Evolutionary conservation across 2,113 vertebrate species (phyloP), one percentile per base, ranked within the genome.

Genomic region (Gila orcuttii): DNA sequence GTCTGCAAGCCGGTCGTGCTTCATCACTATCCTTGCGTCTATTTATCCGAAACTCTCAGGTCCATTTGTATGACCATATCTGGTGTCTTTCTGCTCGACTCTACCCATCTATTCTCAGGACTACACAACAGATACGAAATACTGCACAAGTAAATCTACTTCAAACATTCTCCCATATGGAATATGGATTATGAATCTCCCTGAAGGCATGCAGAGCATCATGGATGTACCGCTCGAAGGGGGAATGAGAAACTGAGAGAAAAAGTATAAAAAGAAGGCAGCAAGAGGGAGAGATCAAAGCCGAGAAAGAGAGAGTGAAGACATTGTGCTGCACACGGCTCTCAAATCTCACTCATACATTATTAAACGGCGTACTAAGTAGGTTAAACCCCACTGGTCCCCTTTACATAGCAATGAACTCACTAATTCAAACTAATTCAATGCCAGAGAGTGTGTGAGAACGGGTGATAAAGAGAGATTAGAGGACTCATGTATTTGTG

Each of bases 291-390:
- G 39, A 82, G 69, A 84, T 52, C 85, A 66, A 76, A 66, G 60
- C 15, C n/a, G 28, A 55, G 79, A 79, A 23, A 31, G 77, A 84
- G 85, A 7, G 28, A 84, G 76, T 79, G 74, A 59, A 78, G 85
- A 86, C 73, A 79, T 87, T 88, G 87, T 88, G 71, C 83, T 45
- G 69, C 36, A 66, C 78, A 33, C 78, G 6, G 82, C 85, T 79
- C 85, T 87, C 82, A 39, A 85, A 78, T 89, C 88, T 81, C 85
- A 55, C 82, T 89, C 88, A 89, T 89, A 73, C 85, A 89, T 89
- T 89, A 86, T 89, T 89, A 85, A 89, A 87, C 60, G 39, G 19
- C 71, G 7, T 33, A 76, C 77, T 85, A 89, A 89, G 88, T 89
- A 89, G 88, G 88, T 86, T 87, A 89, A 89, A 87, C 60, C 85